Percentiles rank a stretch among this genome's conserved stretches.
phyloP scores from a whole-genome alignment of 2,888 invertebrate species.

The Cyclophora albipunctata region DNA sequence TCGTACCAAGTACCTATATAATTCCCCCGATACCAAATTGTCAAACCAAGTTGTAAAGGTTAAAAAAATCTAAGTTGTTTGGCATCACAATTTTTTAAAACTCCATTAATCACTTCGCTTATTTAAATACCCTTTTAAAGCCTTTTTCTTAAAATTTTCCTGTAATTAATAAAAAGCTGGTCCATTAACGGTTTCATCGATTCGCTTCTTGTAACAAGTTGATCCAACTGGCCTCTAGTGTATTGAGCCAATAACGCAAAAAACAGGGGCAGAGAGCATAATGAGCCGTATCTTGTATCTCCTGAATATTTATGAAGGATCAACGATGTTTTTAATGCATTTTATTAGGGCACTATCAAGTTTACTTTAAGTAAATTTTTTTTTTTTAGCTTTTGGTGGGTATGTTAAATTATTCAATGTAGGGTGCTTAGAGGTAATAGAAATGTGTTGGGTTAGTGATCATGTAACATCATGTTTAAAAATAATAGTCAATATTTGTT shows the following conservation, averaged over 20 bases:
- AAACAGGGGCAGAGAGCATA: slow-evolving; percentile 64
- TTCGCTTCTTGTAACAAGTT: slow-evolving; percentile 53
- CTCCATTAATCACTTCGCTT: neutral
- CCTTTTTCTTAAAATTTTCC: slow-evolving; percentile 26
- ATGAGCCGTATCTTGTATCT: slow-evolving; percentile 68
- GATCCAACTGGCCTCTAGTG: slow-evolving; percentile 63
- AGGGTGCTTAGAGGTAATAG: too few relatives aligned
- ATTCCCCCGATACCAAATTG: too few relatives aligned
- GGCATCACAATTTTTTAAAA: too few relatives aligned
- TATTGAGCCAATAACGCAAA: slow-evolving; percentile 69
- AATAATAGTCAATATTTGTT: neutral
- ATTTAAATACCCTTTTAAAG: slow-evolving; percentile 3
- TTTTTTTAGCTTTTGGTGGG: neutral
- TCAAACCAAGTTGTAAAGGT: too few relatives aligned
- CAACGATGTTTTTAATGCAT: slow-evolving; percentile 48
- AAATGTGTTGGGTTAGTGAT: too few relatives aligned
- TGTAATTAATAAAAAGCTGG: slow-evolving; percentile 59
- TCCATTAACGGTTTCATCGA: slow-evolving; percentile 64
- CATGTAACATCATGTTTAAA: neutral
- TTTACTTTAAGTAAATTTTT: neutral
- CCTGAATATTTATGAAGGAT: slow-evolving; percentile 71
- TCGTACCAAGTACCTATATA: too few relatives aligned
- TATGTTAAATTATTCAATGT: too few relatives aligned
- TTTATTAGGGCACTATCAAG: slow-evolving; percentile 27
- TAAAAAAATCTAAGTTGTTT: too few relatives aligned